Base-by-base conservation (phyloP, 1,140 invertebrate genomes). In the Zaprionus lachaisei region DNA sequence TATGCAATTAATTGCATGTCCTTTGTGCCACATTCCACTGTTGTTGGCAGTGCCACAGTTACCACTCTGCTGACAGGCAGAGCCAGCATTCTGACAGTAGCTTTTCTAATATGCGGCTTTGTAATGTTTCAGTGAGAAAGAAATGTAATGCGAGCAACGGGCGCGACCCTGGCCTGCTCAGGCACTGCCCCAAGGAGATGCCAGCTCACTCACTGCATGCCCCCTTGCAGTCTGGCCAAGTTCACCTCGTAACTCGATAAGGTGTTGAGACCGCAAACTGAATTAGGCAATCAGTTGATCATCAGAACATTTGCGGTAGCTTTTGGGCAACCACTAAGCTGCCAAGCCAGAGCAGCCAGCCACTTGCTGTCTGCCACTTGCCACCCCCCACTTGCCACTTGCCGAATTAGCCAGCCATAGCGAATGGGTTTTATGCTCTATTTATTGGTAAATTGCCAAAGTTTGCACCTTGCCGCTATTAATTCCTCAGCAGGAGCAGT, bases 1-100 rank as follows among this genome's bases (percentile, higher is more conserved):
- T 65, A 71, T 60, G 77, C 72, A 79, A 83, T 83, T 87, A 86
- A 83, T 83, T 74, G 77, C 77, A 65, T 67, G 58, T 68, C 67
- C 73, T 77, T 71, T 76, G 54, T 68, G 41, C 55, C 38, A 61
- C 63, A 69, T 41, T 26, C 37, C 54, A 31, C 49, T 54, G 47
- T 34, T 56, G 62, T 49, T 7, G 81, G 66, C 81, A 75, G n/a
- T 54, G 47, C n/a, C n/a, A 47, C n/a, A 9, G 41, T 47, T 17
- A n/a, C 41, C 41, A 47, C 41, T 17, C 41, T 11, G 41, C 41
- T 47, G 41, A 47, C 41, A 44, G 41, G 41, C 41, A 9, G n/a
- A 9, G 41, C n/a, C 5, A 2, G 41, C n/a, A 7, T 44, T 44
- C 41, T 79, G 71, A 82, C 83, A 82, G 69, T 65, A 15, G 64